Percentiles rank a stretch among this genome's conserved stretches.
Conservation (phyloP, 2,113 vertebrate genomes). For the Serilophus lunatus region DNA sequence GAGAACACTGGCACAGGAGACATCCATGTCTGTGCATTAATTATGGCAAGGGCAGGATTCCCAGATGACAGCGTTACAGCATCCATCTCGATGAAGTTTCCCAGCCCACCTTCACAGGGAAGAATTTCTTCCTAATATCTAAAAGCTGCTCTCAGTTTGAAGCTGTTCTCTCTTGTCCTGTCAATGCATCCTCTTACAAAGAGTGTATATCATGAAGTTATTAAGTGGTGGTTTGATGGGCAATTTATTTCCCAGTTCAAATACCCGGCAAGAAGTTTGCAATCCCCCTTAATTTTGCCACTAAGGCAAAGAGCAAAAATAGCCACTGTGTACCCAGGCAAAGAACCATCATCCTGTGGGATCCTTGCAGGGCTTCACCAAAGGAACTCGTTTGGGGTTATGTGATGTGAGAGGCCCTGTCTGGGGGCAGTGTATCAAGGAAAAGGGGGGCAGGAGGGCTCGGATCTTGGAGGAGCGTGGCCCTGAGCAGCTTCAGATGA, state of each 20-base stretch:
- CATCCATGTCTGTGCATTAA: not conserved
- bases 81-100: not conserved
- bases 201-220: not conserved
- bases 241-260: fast-evolving
- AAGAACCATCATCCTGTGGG: not conserved
- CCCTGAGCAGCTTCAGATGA: not conserved
- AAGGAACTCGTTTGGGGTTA: not conserved
- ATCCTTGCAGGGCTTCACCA: not conserved
- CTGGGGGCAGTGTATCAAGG: not conserved
- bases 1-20: not conserved
- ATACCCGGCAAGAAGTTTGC: not conserved
- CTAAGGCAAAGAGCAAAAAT: not conserved
- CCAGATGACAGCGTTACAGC: not conserved
- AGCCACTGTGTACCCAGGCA: fast-evolving
- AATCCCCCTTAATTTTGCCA: not conserved
- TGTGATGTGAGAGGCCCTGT: slow-evolving; percentile 11
- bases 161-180: not conserved
- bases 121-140: not conserved
- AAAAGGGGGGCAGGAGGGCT: not conserved
- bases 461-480: not conserved
- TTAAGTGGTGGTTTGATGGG: not conserved
- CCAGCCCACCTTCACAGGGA: not conserved
- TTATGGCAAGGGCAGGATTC: slow-evolving; percentile 36
- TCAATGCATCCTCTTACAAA: not conserved
- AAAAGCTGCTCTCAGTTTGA: not conserved